These are phyloP conservation scores for Tinea trinotella DNA, from an alignment of 2,888 invertebrate species.

Conservation along the genomic window DNA sequence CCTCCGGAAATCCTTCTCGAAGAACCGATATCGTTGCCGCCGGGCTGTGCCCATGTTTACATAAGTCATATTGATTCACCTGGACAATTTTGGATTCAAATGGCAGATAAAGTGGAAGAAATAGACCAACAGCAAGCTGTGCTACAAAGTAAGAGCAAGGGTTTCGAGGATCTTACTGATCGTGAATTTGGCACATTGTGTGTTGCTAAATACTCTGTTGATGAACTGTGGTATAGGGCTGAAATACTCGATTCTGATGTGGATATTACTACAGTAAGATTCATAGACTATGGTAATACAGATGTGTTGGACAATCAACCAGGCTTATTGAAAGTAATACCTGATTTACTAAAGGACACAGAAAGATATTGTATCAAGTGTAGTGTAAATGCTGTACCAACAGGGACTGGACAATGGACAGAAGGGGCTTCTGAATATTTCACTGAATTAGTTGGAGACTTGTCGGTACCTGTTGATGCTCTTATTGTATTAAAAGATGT, in stretches of 20 bases:
- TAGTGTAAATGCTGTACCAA: conserved; percentile 77
- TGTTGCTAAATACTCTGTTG: conserved; percentile 85
- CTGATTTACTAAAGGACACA: conserved; percentile 68
- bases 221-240: conserved; percentile 94
- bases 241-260: conserved; percentile 85
- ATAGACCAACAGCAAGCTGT: conserved; percentile 75
- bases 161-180: conserved; percentile 66
- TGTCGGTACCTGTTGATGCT: conserved; percentile 62
- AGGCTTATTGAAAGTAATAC: conserved; percentile 73
- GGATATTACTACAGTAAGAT: conserved; percentile 82
- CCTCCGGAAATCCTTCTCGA: conserved; percentile 22
- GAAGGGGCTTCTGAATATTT: conserved; percentile 74
- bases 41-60: conserved; percentile 60
- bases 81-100: conserved; percentile 82
- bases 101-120: conserved; percentile 66
- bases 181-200: conserved; percentile 76
- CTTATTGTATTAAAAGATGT: conserved; percentile 71
- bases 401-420: conserved; percentile 76
- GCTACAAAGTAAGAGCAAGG: conserved; percentile 72
- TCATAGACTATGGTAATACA: conserved; percentile 85
- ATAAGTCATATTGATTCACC: conserved; percentile 84
- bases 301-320: conserved; percentile 78
- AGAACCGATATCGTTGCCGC: conserved; percentile 45
- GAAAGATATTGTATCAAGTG: conserved; percentile 75
- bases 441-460: conserved; percentile 59